Conservation (phyloP, 2,113 vertebrate genomes). For the Labrus mixtus region DNA sequence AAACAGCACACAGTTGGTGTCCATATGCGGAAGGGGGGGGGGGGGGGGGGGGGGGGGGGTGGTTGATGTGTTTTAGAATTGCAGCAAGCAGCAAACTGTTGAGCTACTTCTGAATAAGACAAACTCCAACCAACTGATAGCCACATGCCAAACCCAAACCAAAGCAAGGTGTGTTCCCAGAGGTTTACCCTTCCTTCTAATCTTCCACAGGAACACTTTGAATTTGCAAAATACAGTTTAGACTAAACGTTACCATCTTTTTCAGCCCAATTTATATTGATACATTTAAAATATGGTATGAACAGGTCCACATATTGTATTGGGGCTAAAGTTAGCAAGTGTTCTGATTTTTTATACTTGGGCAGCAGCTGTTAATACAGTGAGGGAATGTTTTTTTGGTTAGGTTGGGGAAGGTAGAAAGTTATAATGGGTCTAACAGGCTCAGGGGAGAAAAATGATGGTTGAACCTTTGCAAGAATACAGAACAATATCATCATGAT, state of each 20-base stretch:
- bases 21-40: constrained; percentile 18
- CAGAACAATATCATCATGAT: no score
- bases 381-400: background rate
- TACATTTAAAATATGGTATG: background rate
- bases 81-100: background rate
- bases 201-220: background rate
- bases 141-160: background rate
- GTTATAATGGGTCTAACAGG: no score
- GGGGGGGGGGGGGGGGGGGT: background rate
- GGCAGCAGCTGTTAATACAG: background rate
- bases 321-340: background rate
- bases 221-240: no score
- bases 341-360: background rate
- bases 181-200: background rate
- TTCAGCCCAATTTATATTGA: background rate
- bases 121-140: background rate
- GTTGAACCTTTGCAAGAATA: no score
- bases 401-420: no score
- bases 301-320: background rate
- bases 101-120: background rate
- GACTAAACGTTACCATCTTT: background rate
- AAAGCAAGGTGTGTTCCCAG: background rate
- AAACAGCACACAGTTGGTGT: constrained; percentile 24
- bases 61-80: constrained; percentile 4
- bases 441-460: no score